Base-by-base conservation (phyloP, 2,888 invertebrate genomes). In the Chironomus tentans region DNA sequence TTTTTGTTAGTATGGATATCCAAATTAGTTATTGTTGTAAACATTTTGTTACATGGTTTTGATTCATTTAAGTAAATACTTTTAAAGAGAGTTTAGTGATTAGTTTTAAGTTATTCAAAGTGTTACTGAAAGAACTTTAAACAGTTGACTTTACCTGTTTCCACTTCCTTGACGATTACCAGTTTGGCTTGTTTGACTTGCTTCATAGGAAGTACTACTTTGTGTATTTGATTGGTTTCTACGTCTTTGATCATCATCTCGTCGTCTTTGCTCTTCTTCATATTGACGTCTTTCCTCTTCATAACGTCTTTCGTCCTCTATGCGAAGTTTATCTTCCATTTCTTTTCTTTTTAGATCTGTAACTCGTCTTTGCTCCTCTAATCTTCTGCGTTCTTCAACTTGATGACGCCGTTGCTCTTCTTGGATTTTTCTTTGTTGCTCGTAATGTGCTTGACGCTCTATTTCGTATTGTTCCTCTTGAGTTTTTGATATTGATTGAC, bases 231-330 rank as follows among this genome's bases (percentile, higher is more conserved):
- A n/a, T 28, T n/a, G 5, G 47, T 47, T n/a, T n/a, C 5, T 47
- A 3, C 74, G 56, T 15, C 61, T 12, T 24, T 62, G 71, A 46
- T 73, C 77, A 77, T 78, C 78, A 28, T 74, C 76, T 24, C 68
- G 47, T 15, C 78, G 77, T 21, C 73, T 76, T 68, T 77, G 78
- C 76, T 77, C 78, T 76, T 78, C 80, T 78, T 38, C 38, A 10
- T 38, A 38, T 2, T 76, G 13, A 47, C 77, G 69, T 28, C 76
- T 47, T 46, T 77, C 24, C 77, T 78, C 77, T 76, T 80, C 80
- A 48, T 77, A 10, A 48, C 65, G 70, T 77, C 61, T 77, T 77
- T 76, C 78, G 71, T 78, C 79, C 21, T 77, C 78, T 28, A 13
- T 15, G 13, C 46, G 24, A 13, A 46, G 13, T 18, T 46, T 10